Evolutionary conservation across 2,888 invertebrate genomes (phyloP).

Genomic region (Molorchus minor): DNA sequence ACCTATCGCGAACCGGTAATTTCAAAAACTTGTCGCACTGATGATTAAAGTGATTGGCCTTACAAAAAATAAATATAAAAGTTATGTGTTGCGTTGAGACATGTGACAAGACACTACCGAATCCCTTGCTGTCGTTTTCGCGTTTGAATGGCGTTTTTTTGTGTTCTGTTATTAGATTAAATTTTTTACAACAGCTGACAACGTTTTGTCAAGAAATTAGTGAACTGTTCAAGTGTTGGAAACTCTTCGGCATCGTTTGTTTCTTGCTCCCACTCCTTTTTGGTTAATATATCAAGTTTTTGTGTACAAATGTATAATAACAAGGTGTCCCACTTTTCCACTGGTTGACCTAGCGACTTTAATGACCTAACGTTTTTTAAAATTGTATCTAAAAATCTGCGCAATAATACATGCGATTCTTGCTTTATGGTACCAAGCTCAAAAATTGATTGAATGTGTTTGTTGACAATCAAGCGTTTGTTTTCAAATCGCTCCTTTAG

Average conservation of each 20-base stretch:
- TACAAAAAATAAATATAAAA: conserved; percentile 8
- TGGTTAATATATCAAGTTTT: not conserved
- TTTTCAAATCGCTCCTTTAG: conserved; percentile 11
- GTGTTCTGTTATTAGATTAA: conserved; percentile 1
- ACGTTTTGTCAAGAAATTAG: not conserved
- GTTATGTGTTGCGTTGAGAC: not conserved
- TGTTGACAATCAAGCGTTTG: too few species aligned
- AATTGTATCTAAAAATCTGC: conserved; percentile 7
- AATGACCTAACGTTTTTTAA: not conserved
- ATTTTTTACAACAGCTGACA: conserved; percentile 9
- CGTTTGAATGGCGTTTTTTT: conserved; percentile 1
- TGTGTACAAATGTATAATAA: conserved; percentile 5
- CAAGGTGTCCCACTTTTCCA: conserved; percentile 2
- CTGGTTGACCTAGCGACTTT: not conserved
- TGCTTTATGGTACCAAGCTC: not conserved
- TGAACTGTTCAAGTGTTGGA: not conserved
- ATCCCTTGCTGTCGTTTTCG: not conserved
- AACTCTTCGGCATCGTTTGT: not conserved
- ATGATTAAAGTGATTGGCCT: conserved; percentile 2
- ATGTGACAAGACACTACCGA: not conserved
- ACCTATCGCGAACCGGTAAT: not conserved
- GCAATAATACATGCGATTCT: conserved; percentile 2
- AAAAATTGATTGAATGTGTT: conserved; percentile 6
- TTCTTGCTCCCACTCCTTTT: conserved; percentile 12
- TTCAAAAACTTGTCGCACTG: conserved; percentile 4